phyloP scores from a whole-genome alignment of 2,113 vertebrate genomes.

The Ciconia maguari region DNA sequence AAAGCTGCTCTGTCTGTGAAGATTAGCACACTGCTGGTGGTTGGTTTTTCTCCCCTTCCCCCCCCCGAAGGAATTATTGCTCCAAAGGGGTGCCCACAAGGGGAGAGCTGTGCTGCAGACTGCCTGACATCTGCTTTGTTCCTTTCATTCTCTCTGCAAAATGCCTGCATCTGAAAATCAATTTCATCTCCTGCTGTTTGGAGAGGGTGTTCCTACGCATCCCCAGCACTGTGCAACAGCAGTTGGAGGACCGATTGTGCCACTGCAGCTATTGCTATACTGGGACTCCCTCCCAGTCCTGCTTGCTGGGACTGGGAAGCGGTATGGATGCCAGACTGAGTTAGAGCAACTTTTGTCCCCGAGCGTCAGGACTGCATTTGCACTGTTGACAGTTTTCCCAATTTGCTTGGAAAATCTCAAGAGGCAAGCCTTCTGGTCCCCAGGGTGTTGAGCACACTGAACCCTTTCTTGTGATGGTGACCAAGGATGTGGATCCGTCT shows the following conservation, averaged over 20 bases:
- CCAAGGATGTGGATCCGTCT: not conserved
- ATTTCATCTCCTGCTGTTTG: not conserved
- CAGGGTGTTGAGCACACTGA: not conserved
- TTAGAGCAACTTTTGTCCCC: not conserved
- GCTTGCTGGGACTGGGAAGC: not conserved
- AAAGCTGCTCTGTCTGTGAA: not conserved
- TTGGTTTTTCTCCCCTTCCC: not conserved
- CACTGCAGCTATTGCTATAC: not conserved
- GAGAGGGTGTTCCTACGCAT: not conserved
- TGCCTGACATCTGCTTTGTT: not conserved
- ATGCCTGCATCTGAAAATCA: not conserved
- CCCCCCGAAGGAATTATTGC: not conserved
- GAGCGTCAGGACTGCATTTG: not conserved
- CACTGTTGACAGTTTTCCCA: not conserved
- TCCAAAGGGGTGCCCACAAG: not conserved
- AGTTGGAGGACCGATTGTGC: not conserved
- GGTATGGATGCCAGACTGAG: not conserved
- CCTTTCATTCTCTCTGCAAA: not conserved
- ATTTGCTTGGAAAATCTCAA: not conserved
- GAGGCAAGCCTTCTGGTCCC: not conserved
- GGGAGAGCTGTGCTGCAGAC: not conserved
- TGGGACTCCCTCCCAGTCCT: not conserved
- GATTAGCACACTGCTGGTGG: not conserved
- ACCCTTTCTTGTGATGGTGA: not conserved
- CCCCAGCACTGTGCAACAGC: accelerated